Conservation (phyloP, 1,140 invertebrate species). For the Laupala kohalensis region DNA sequence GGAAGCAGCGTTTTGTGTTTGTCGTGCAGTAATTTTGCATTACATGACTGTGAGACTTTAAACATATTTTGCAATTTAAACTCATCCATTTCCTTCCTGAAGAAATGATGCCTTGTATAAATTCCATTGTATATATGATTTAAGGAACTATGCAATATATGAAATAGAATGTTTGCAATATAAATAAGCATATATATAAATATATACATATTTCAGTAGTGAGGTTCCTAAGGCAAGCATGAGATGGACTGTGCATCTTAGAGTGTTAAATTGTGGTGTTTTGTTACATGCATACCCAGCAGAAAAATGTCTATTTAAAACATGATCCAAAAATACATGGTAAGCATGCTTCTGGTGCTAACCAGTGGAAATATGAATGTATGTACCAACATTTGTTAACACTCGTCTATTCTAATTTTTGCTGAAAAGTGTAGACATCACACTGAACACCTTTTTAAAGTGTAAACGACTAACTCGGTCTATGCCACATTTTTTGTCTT, state of each 20-base stretch:
- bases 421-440: not conserved
- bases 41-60: not conserved
- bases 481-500: not conserved
- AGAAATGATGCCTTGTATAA: not conserved
- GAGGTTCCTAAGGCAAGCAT: not conserved
- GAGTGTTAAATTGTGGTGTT: not conserved
- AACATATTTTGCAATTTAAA: not conserved
- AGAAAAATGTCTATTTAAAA: not conserved
- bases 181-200: not conserved
- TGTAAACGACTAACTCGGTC: not conserved
- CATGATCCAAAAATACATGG: not conserved
- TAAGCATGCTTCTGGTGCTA: not conserved
- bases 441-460: not conserved
- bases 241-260: not conserved
- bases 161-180: not conserved
- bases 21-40: not conserved
- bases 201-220: not conserved
- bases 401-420: not conserved
- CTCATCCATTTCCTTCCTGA: not conserved
- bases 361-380: not conserved
- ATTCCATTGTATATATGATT: not conserved
- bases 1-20: not conserved
- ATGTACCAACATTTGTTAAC: not conserved
- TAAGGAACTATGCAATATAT: not conserved
- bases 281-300: not conserved